phyloP scores from a whole-genome alignment of 2,113 vertebrate species.

The Oceanodroma tethys region DNA sequence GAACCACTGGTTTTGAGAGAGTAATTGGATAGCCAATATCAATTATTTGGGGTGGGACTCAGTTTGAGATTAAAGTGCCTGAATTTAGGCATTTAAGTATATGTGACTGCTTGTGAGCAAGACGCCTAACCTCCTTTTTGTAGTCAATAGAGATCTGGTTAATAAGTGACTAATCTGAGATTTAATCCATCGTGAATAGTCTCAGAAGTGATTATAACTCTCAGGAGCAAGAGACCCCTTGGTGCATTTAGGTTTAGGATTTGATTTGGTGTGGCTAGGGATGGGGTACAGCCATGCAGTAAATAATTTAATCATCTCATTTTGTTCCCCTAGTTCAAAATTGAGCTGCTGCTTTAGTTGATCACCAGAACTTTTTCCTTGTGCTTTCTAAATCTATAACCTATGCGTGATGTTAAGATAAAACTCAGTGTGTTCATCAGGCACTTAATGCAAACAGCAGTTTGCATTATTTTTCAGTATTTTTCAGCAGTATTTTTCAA shows the following conservation, averaged over 20 bases:
- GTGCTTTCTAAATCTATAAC: neutral
- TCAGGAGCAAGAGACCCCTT: neutral
- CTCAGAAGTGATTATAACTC: neutral
- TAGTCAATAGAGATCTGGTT: neutral
- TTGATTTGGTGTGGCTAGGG: neutral
- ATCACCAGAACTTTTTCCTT: neutral
- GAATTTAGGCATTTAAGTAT: neutral
- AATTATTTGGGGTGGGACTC: neutral
- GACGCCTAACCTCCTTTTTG: neutral
- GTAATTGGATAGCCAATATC: neutral
- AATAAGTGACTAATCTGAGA: neutral
- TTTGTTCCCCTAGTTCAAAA: neutral
- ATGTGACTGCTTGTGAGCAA: neutral
- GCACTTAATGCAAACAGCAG: neutral
- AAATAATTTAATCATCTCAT: neutral
- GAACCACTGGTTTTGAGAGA: neutral
- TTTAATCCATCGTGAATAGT: neutral
- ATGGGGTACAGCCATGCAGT: neutral
- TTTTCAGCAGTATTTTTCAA: neutral
- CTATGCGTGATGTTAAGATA: neutral
- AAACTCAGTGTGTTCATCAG: neutral
- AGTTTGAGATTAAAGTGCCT: neutral
- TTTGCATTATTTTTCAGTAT: no score
- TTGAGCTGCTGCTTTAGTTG: neutral
- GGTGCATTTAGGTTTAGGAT: neutral